Conservation (phyloP, 1,140 invertebrate genomes). For the Drosophila ercepeae region DNA sequence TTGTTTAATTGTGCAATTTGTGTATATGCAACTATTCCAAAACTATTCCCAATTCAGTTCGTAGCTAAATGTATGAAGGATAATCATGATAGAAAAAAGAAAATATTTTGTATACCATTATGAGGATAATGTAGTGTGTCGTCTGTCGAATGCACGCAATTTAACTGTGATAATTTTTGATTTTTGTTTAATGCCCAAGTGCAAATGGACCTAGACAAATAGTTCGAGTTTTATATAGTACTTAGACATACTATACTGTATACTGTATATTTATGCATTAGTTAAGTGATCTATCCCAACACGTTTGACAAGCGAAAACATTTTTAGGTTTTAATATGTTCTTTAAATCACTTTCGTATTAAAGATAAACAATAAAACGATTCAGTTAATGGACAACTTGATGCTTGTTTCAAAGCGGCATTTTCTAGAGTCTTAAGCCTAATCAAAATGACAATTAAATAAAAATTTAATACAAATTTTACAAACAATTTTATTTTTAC, state of each 20-base stretch:
- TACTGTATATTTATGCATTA: conserved; percentile 61
- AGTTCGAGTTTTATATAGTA: conserved; percentile 62
- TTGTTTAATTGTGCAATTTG: conserved; percentile 69
- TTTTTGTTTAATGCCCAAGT: conserved; percentile 63
- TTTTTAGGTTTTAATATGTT: conserved; percentile 14
- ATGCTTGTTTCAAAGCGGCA: conserved; percentile 24
- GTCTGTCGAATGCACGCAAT: conserved; percentile 78
- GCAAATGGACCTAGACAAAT: conserved; percentile 63
- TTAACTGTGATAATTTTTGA: conserved; percentile 80
- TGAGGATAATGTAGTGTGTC: conserved; percentile 50
- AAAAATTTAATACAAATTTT: conserved; percentile 40
- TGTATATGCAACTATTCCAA: conserved; percentile 73
- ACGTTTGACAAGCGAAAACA: conserved; percentile 8
- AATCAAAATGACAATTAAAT: conserved; percentile 21
- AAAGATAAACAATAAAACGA: conserved; percentile 27
- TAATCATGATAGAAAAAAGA: conserved; percentile 19
- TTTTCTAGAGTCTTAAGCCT: conserved; percentile 37
- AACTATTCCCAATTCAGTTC: conserved; percentile 63
- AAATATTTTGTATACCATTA: conserved; percentile 58
- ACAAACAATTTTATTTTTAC: conserved; percentile 51
- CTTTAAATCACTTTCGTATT: conserved; percentile 53
- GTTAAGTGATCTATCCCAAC: conserved; percentile 36
- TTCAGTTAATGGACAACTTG: conserved; percentile 32
- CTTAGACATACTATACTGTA: conserved; percentile 54
- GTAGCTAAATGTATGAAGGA: conserved; percentile 46